A percentile compares a stretch with the other conserved stretches of the same genome.
These are phyloP conservation scores for Chiroxiphia lanceolata DNA, from an alignment of 2,797 vertebrate genomes.

Conservation along the genomic window DNA sequence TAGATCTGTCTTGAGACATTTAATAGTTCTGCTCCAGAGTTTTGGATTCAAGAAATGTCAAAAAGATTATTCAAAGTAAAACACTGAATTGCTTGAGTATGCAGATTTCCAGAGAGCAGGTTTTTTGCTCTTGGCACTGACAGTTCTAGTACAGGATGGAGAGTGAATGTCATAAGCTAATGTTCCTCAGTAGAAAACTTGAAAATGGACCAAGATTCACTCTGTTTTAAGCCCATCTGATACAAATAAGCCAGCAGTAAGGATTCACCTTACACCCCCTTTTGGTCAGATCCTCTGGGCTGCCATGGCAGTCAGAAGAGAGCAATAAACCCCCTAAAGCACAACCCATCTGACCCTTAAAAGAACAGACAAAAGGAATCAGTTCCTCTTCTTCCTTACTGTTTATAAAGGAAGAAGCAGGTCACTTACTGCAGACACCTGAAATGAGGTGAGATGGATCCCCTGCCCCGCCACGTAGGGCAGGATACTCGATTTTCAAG, in stretches of 20 bases:
- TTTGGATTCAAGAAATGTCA: slow-evolving; percentile 34
- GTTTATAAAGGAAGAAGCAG: background rate
- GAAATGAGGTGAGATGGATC: background rate
- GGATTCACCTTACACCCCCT: background rate
- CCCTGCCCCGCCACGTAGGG: background rate
- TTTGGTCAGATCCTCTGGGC: background rate
- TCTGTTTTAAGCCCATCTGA: background rate
- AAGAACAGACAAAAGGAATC: background rate
- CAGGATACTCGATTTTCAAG: background rate
- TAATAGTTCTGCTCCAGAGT: background rate
- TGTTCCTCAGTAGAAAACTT: background rate
- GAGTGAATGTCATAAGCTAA: background rate
- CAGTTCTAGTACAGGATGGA: background rate
- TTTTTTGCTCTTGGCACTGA: slow-evolving; percentile 47
- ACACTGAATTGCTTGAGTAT: slow-evolving; percentile 19
- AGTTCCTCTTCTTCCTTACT: background rate
- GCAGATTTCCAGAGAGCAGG: slow-evolving; percentile 15
- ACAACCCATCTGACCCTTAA: background rate
- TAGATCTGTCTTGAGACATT: background rate
- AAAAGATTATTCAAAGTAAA: slow-evolving; percentile 48
- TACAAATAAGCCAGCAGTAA: background rate
- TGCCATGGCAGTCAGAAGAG: background rate
- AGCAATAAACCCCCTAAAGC: background rate
- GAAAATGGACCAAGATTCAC: background rate
- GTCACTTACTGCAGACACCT: background rate